Evolutionary conservation across 2,797 vertebrate genomes (phyloP), one percentile per base, ranked within the genome.

Genomic region (Labeo calbasu): DNA sequence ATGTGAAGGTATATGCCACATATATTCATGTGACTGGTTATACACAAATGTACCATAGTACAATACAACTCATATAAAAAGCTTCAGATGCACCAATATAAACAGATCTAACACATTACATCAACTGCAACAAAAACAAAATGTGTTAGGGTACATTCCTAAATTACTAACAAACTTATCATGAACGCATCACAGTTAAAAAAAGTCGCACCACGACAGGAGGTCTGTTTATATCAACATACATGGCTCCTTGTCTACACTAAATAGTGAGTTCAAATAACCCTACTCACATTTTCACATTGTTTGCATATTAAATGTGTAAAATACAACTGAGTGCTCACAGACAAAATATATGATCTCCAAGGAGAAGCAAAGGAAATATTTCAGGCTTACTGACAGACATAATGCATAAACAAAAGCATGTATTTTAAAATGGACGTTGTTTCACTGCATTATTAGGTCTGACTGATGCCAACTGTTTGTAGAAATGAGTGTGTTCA

Each of bases 271-370:
- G 69, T 63, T 82, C 0, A 63, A 72, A 65, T 48, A 61, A 48
- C 11, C 28, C 65, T 43, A 69, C 32, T 69, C 19, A 70, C 21
- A 65, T 55, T 76, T 82, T 76, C 48, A 53, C 59, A 82, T 82
- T 82, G n/a, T 53, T 7, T 55, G 46, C 21, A 66, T 66, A 53
- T 72, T 48, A 48, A 71, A 57, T 23, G 7, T 66, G 25, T 66
- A 36, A 68, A n/a, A 11, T 59, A 63, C 40, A 36, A 72, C 11
- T 32, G 25, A 11, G 8, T 78, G 59, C 9, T 75, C n/a, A 53
- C 46, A 36, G 48, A 82, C 9, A 73, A 32, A n/a, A 36, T 23
- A 5, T 50, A n/a, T 28, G 21, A 17, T 57, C 25, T 72, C 15
- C 21, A 77, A 43, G 3, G 7, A 77, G 23, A 82, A 48, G 23